Percentiles rank a stretch among this genome's conserved stretches.
Conservation (phyloP, 2,113 vertebrate species). For the Halcyon malimbica region DNA sequence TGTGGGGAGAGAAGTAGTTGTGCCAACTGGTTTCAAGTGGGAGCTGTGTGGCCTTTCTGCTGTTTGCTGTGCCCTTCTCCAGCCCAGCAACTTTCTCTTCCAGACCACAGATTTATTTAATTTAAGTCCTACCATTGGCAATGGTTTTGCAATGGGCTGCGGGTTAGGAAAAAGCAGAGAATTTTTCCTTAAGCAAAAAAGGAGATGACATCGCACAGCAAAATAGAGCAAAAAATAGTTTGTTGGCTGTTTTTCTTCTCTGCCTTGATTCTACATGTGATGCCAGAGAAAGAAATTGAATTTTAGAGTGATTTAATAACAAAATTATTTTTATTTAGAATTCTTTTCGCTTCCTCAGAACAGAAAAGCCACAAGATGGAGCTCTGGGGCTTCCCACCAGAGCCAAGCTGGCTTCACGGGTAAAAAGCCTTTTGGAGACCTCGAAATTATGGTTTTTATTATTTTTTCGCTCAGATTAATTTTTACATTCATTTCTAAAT, state of each 20-base stretch:
- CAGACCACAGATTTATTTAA: slow-evolving; percentile 11
- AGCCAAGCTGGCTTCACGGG: not conserved
- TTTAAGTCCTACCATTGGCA: not conserved
- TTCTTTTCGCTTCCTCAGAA: not conserved
- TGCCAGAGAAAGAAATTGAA: slow-evolving; percentile 22
- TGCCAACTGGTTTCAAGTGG: not conserved
- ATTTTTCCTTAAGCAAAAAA: slow-evolving; percentile 42
- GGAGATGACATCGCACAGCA: not conserved
- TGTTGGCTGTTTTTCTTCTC: not conserved
- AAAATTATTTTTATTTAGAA: not conserved
- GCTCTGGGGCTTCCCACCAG: slow-evolving; percentile 56
- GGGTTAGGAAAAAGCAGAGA: slow-evolving; percentile 43
- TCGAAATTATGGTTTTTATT: slow-evolving; percentile 19
- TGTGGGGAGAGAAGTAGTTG: not conserved
- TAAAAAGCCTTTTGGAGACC: not conserved
- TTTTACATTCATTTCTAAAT: slow-evolving; percentile 12
- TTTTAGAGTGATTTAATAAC: slow-evolving; percentile 1
- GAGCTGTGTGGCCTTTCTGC: not conserved
- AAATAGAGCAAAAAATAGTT: not conserved
- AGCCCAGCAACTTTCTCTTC: not conserved
- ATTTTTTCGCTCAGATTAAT: slow-evolving; percentile 43
- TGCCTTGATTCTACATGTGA: not conserved
- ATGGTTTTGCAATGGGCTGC: not conserved
- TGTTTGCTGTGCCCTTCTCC: not conserved
- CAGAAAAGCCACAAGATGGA: slow-evolving; percentile 62